Evolutionary conservation across 2,113 vertebrate genomes (phyloP), one percentile per base, ranked within the genome.

Genomic region (Tragelaphus imberbis): DNA sequence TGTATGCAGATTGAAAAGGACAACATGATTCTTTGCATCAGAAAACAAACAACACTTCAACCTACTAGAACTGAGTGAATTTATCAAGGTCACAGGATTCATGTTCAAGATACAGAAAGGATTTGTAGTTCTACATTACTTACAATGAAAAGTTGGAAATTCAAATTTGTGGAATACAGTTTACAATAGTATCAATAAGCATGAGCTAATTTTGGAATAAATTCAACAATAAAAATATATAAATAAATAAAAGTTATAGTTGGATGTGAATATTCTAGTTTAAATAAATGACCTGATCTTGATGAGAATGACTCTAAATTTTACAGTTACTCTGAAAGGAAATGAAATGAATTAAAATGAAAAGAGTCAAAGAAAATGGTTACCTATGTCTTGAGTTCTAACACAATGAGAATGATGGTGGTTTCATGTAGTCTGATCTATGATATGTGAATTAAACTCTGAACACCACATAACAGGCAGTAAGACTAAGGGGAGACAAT

Each of bases 271-370:
- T 15, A 30, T 84, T 53, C 4, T 44, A 85, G 13, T 77, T 85
- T 89, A 19, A 96, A 88, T 4, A 88, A 53, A 11, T 85, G 65
- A 63, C 33, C 65, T 61, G 15, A 80, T 65, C 10, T 7, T 51
- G 19, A 49, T 56, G 17, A 95, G 44, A 93, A 58, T 92, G 36
- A 96, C 33, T 96, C 10, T 77, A 27, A 96, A 96, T 86, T 95
- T 68, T 55, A 77, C 8, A 59, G 6, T 87, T 79, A 71, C 33
- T 87, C 33, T 68, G 40, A 85, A 49, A 85, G 58, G 33, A 88
- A 90, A 91, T 11, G 71, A 91, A 47, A 63, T 84, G 17, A 80
- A 86, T 61, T 80, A 71, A 53, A 93, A 44, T 40, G 28, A 40
- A 65, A 81, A 81, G 7, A 77, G 44, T 63, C 6, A 28, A 55